Percentiles rank a stretch among this genome's conserved stretches.
phyloP scores from a whole-genome alignment of 2,113 vertebrate genomes.

The Chaenocephalus aceratus region DNA sequence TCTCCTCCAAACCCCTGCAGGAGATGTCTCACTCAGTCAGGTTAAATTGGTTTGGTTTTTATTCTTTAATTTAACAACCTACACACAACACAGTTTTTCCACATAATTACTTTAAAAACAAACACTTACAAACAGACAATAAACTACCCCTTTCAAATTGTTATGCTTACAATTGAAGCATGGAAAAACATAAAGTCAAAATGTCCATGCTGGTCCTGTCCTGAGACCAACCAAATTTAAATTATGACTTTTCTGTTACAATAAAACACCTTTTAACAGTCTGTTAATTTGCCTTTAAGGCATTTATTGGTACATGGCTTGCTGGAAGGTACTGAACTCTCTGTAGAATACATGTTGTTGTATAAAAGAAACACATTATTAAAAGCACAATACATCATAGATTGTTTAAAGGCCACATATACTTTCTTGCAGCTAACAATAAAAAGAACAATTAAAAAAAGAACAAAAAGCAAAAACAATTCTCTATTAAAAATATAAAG shows the following conservation, averaged over 20 bases:
- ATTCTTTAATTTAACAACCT: not conserved
- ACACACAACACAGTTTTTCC: not conserved
- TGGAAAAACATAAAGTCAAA: not conserved
- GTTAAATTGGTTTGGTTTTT: not conserved
- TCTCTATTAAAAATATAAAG: not conserved
- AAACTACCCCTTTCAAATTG: not conserved
- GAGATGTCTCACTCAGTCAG: slow-evolving; percentile 13
- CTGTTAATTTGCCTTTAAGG: not conserved
- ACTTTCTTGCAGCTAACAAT: not conserved
- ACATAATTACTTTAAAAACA: not conserved
- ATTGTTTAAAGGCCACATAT: not conserved
- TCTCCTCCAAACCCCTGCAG: slow-evolving; percentile 92
- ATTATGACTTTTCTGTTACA: too few relatives aligned
- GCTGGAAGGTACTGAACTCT: not conserved
- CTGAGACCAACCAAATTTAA: too few relatives aligned
- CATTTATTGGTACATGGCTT: not conserved
- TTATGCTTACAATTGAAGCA: not conserved
- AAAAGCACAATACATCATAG: not conserved
- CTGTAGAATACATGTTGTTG: not conserved
- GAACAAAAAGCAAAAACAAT: too few relatives aligned
- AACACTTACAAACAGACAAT: not conserved
- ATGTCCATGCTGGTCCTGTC: too few relatives aligned
- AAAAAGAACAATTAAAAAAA: too few relatives aligned
- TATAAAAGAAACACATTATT: not conserved
- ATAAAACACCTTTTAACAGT: not conserved